A percentile compares a stretch with the other conserved stretches of the same genome.
Evolutionary conservation across 2,113 vertebrate genomes (phyloP).

Genomic region (Apteryx mantelli): DNA sequence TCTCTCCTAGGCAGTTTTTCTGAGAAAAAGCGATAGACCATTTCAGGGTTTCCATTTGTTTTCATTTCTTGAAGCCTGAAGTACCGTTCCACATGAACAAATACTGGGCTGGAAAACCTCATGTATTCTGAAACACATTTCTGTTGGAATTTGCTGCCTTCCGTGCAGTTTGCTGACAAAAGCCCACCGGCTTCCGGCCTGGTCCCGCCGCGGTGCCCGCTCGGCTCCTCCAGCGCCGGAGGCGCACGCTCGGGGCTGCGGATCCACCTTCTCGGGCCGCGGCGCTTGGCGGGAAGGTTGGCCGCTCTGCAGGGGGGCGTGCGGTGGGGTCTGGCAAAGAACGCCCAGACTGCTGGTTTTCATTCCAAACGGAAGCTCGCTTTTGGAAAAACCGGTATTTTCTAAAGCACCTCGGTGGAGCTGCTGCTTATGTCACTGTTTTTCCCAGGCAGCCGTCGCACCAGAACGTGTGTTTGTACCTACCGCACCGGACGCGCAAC

Average conservation of each 20-base stretch:
- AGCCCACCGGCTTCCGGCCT: too few species aligned
- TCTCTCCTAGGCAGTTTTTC: neutral
- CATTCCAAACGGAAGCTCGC: neutral
- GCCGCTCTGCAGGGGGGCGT: neutral
- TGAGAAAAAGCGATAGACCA: neutral
- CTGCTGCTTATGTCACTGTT: too few species aligned
- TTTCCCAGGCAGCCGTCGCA: too few species aligned
- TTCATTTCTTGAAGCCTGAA: neutral
- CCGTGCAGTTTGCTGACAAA: too few species aligned
- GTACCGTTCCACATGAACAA: too few species aligned
- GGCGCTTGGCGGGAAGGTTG: neutral
- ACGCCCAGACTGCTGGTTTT: neutral
- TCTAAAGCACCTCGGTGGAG: neutral
- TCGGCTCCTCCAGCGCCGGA: neutral
- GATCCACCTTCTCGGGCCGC: neutral
- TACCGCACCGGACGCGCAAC: too few species aligned
- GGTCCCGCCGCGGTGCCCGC: neutral
- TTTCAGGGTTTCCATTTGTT: neutral
- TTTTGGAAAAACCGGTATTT: neutral
- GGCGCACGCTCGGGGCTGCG: accelerated
- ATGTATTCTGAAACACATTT: neutral
- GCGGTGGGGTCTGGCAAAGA: neutral
- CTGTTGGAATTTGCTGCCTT: neutral
- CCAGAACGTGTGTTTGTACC: too few species aligned
- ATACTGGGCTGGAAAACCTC: neutral